phyloP scores from a whole-genome alignment of 2,797 vertebrate species.

The Enoplosus armatus region DNA sequence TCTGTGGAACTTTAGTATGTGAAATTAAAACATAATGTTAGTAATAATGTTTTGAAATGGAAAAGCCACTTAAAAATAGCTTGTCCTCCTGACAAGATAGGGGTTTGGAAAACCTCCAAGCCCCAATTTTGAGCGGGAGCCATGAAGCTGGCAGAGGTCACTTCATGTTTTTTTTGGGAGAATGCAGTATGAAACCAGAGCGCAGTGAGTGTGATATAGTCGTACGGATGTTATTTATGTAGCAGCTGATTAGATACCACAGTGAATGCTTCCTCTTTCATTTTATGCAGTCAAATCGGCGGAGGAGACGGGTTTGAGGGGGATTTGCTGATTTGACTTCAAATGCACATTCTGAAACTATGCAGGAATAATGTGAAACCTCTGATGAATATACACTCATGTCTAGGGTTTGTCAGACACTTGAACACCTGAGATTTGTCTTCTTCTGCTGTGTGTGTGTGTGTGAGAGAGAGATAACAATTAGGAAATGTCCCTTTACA shows the following conservation, averaged over 20 bases:
- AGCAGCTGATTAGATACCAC: conserved; percentile 55
- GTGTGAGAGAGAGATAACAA: conserved; percentile 22
- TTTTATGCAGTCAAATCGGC: conserved; percentile 58
- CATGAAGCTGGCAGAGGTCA: conserved; percentile 26
- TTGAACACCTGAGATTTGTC: conserved; percentile 51
- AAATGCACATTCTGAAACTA: conserved; percentile 80
- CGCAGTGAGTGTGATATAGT: conserved; percentile 37
- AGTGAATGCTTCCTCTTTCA: conserved; percentile 62
- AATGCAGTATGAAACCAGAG: conserved; percentile 50
- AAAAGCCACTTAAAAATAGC: conserved; percentile 46
- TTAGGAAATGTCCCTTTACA: conserved; percentile 49
- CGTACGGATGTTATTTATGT: conserved; percentile 56
- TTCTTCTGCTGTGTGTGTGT: conserved; percentile 37
- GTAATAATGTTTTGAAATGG: conserved; percentile 31
- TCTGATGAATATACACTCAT: conserved; percentile 59
- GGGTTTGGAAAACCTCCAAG: conserved; percentile 24
- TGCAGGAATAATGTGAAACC: conserved; percentile 79
- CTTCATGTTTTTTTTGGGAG: conserved; percentile 27
- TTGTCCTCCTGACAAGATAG: conserved; percentile 18
- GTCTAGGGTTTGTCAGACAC: conserved; percentile 54
- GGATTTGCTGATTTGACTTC: conserved; percentile 43
- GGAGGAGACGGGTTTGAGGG: background rate
- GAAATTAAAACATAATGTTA: conserved; percentile 27
- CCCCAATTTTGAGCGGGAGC: conserved; percentile 37
- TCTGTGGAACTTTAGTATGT: conserved; percentile 31